Evolutionary conservation across 2,113 vertebrate genomes (phyloP), one percentile per base, ranked within the genome.

Genomic region (Centropus unirufus): DNA sequence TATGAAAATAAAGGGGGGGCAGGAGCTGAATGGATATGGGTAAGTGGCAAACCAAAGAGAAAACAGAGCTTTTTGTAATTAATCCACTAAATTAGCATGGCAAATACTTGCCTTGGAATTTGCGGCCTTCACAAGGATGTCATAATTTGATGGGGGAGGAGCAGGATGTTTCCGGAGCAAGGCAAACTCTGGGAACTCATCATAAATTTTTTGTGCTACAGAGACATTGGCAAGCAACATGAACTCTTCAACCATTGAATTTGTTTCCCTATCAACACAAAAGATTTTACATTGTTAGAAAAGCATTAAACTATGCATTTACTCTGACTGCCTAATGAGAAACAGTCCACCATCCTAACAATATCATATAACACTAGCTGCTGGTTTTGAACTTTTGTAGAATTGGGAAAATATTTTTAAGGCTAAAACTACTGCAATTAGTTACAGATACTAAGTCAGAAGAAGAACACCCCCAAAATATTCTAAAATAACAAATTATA

Each of bases 201-300:
- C 97, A 3, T 98, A 98, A 96, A 99, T 99, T 98, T 99, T 99
- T 98, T 99, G 98, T 68, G 99, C 99, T 32, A 99, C 99, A 29
- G 99, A 99, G 92, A 99, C 98, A 96, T 99, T 99, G 64, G 99
- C 99, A 93, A 99, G 98, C 98, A 99, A 98, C 99, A 99, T 99
- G 97, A 99, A 99, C 97, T 99, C 99, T 97, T 99, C 99, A 32
- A 99, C 99, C 99, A 99, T 99, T 82, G 99, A 99, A 97, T 99
- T 99, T 67, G 99, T 99, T 97, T 99, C 99, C 98, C 99, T 99
- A 68, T 36, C 76, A 95, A 96, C 17, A 61, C 9, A 82, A 96
- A 93, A 90, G 40, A 84, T 40, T 83, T 90, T 32, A 30, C n/a
- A 79, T 29, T 79, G 36, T 95, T 89, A 95, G 58, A 75, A 86